Conservation (phyloP, 2,113 vertebrate species). For the Urocynchramus pylzowi region DNA sequence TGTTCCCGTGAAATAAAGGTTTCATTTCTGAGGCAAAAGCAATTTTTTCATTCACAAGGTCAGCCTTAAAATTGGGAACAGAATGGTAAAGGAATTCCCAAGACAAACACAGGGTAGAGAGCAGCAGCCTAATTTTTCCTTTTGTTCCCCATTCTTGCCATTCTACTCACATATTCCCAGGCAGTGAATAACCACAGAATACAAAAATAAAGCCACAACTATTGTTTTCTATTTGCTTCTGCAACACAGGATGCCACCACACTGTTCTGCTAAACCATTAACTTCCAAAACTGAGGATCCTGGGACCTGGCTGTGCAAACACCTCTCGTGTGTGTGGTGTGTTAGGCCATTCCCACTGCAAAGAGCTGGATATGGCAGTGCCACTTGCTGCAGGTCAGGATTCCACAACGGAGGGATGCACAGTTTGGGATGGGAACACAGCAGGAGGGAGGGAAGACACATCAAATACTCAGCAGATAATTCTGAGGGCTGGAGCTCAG, state of each 20-base stretch:
- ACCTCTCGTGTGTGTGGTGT: rapidly evolving
- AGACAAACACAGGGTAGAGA: not conserved
- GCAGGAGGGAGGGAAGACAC: not conserved
- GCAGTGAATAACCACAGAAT: not conserved
- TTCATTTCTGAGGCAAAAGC: not conserved
- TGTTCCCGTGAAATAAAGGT: not conserved
- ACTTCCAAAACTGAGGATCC: not conserved
- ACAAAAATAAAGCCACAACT: not conserved
- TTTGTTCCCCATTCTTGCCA: not conserved
- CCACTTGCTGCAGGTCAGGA: not conserved
- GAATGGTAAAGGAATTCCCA: not conserved
- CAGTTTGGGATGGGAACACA: not conserved
- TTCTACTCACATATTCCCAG: not conserved
- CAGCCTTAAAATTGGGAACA: not conserved
- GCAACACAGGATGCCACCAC: not conserved
- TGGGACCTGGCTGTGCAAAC: not conserved
- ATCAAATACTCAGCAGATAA: not conserved
- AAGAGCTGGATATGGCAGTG: not conserved
- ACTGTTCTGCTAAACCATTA: not conserved
- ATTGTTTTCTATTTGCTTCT: not conserved
- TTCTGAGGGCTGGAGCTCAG: not conserved
- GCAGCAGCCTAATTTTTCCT: not conserved
- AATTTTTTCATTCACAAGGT: not conserved
- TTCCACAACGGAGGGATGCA: rapidly evolving
- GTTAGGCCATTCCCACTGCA: not conserved